phyloP scores from a whole-genome alignment of 1,140 invertebrate genomes.

The Brachionus sp. region DNA sequence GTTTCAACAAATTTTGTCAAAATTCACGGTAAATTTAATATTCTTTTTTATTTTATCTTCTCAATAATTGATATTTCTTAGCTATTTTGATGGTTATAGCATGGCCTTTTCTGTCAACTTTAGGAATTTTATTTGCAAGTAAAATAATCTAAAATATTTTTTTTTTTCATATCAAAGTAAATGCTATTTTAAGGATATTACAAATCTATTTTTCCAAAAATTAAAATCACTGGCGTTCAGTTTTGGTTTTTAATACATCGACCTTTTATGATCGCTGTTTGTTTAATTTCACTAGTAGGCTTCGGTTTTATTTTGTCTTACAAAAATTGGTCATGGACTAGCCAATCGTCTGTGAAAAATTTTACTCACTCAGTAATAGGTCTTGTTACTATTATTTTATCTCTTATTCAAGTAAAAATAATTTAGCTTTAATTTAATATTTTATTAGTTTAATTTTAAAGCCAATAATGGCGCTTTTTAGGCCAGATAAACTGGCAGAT shows the following conservation, averaged over 20 bases:
- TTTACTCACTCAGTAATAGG: constrained; percentile 6
- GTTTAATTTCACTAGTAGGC: not conserved
- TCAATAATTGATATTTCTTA: not conserved
- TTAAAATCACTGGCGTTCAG: not conserved
- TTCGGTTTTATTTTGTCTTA: not conserved
- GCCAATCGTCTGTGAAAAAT: not conserved
- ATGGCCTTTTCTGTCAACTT: constrained; percentile 14
- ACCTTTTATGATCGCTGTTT: not conserved
- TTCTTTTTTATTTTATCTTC: not conserved
- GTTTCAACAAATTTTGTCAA: not conserved
- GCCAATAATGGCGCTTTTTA: constrained; percentile 28
- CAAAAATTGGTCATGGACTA: constrained; percentile 34
- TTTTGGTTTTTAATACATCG: constrained; percentile 26
- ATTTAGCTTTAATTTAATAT: not conserved
- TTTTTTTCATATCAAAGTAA: not conserved
- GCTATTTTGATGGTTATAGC: constrained; percentile 3
- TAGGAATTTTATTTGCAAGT: constrained; percentile 33
- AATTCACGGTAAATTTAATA: constrained; percentile 21
- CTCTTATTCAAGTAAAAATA: constrained; percentile 19
- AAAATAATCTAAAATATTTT: not conserved
- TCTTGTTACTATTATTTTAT: not conserved
- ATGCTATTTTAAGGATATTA: constrained; percentile 20
- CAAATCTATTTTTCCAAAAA: not conserved
- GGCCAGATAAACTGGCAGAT: not conserved
- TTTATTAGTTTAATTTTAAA: not conserved